Percentiles rank a stretch among this genome's conserved stretches.
phyloP scores from a whole-genome alignment of 2,888 invertebrate genomes.

The Choristoneura rosaceana region DNA sequence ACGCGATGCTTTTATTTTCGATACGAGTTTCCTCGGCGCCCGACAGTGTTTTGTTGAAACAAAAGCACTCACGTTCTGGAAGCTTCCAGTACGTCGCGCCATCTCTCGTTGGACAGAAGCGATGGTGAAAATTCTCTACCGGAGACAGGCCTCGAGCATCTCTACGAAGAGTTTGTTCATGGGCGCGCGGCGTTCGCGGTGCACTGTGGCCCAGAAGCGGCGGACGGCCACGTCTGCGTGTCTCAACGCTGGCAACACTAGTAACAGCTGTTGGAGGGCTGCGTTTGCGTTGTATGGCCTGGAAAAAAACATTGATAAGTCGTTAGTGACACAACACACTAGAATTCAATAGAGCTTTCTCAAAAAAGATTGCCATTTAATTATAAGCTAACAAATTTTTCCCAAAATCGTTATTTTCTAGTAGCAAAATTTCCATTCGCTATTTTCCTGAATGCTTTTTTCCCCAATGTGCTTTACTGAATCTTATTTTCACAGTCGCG shows the following conservation, averaged over 20 bases:
- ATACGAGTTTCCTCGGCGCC: not conserved
- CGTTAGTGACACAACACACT: not conserved
- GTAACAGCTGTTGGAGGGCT: slow-evolving; percentile 93
- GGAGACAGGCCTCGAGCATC: slow-evolving; percentile 94
- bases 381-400: too few relatives aligned
- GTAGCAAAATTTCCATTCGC: too few relatives aligned
- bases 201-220: slow-evolving; percentile 95
- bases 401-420: too few relatives aligned
- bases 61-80: slow-evolving; percentile 8
- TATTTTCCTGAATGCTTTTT: too few relatives aligned
- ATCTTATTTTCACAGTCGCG: too few relatives aligned
- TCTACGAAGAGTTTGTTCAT: slow-evolving; percentile 99
- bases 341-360: too few relatives aligned
- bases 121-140: slow-evolving; percentile 67
- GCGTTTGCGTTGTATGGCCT: slow-evolving; percentile 90
- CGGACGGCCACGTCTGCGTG: slow-evolving; percentile 96
- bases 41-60: not conserved
- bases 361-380: too few relatives aligned
- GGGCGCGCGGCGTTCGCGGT: slow-evolving; percentile 94
- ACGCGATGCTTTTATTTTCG: not conserved
- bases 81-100: not conserved
- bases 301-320: slow-evolving; percentile 45
- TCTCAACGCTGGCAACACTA: slow-evolving; percentile 94
- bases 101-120: not conserved
- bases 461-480: too few relatives aligned